Evolutionary conservation across 1,140 invertebrate genomes (phyloP), one percentile per base, ranked within the genome.

Genomic region (Parapsyche elsis): DNA sequence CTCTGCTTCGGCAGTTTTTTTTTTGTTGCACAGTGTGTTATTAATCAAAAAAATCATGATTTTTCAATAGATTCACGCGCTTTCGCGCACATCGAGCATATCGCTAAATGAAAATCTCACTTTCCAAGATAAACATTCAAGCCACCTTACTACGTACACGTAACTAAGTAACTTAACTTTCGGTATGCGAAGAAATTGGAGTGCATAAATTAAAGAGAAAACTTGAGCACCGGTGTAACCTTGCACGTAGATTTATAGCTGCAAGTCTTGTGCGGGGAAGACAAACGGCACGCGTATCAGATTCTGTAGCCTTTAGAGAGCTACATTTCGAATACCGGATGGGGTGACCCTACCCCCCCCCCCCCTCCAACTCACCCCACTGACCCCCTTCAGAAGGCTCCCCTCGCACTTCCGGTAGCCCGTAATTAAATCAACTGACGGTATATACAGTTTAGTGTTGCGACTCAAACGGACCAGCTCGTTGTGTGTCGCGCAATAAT

Each of bases 151-250:
- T 38, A 38, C 30, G 7, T 4, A 38, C 30, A 38, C 30, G 7
- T 7, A 38, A 19, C 9, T 21, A 9, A 16, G 64, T 26, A 67
- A 67, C 10, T 67, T 67, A 23, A 67, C 64, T 67, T 67, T 30
- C 24, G 64, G 46, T 49, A 57, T 57, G 46, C 73, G 73, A 75
- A 75, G 73, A 75, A 75, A 75, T 75, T 75, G 46, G 73, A 75
- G 46, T 75, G 73, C 73, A 75, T 75, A 75, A 75, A 75, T 75
- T 75, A 75, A 30, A 75, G 73, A 57, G 71, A 75, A 46, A 75
- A 53, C 44, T 57, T 16, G 71, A 73, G 38, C 71, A 67, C 12
- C 23, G 70, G 73, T 26, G 73, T 57, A 75, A 75, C 73, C 73
- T 75, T 57, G 73, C 73, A 75, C n/a, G 46, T 57, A 75, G 73